These are phyloP conservation scores for Argynnis bischoffii DNA, from an alignment of 2,888 invertebrate species.

Conservation along the genomic window DNA sequence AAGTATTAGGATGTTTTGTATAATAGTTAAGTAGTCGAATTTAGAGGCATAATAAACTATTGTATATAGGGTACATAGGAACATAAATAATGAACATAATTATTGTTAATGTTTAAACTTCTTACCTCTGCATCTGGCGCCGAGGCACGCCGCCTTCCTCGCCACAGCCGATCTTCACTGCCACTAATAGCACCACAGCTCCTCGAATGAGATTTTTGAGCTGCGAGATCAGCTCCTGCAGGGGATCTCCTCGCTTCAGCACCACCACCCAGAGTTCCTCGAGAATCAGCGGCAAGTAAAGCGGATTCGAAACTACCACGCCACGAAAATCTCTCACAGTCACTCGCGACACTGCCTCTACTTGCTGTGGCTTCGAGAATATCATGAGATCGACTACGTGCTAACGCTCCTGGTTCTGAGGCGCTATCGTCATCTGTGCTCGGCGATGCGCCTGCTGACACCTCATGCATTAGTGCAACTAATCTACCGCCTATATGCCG, in stretches of 20 bases:
- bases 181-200: slow-evolving; percentile 94
- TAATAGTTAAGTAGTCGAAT: no score
- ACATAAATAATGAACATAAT: not conserved
- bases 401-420: slow-evolving; percentile 86
- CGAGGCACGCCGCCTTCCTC: slow-evolving; percentile 72
- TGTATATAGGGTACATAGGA: not conserved
- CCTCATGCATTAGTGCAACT: slow-evolving; percentile 95
- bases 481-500: slow-evolving; percentile 93
- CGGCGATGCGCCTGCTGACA: slow-evolving; percentile 89
- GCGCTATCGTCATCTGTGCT: slow-evolving; percentile 89
- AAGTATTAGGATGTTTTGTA: no score
- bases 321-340: slow-evolving; percentile 95
- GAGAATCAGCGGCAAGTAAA: slow-evolving; percentile 91
- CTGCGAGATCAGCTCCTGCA: slow-evolving; percentile 91
- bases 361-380: slow-evolving; percentile 84
- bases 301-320: slow-evolving; percentile 96
- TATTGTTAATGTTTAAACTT: not conserved
- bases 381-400: slow-evolving; percentile 92
- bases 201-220: slow-evolving; percentile 89
- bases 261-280: slow-evolving; percentile 88
- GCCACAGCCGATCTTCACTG: slow-evolving; percentile 81
- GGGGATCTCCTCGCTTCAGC: slow-evolving; percentile 91
- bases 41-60: no score
- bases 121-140: slow-evolving; percentile 79
- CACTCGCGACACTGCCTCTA: slow-evolving; percentile 88